These are phyloP conservation scores for Strigops habroptila DNA, from an alignment of 2,113 vertebrate species.

Conservation along the genomic window DNA sequence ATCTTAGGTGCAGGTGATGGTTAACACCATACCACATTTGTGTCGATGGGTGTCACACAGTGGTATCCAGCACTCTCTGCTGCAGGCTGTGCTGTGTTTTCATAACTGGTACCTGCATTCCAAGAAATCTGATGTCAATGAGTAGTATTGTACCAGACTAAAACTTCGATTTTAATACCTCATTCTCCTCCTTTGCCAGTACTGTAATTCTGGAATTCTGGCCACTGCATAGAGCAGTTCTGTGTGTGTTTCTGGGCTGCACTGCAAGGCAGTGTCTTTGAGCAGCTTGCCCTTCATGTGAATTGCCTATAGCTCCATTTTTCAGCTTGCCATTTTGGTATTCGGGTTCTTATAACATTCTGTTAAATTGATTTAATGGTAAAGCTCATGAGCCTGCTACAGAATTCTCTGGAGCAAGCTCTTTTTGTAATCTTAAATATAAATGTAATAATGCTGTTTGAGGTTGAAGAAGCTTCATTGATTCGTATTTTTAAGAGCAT, in stretches of 20 bases:
- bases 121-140: neutral
- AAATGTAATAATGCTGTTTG: constrained; percentile 1
- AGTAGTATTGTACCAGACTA: neutral
- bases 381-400: neutral
- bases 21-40: accelerated
- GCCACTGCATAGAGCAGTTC: neutral
- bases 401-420: neutral
- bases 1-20: neutral
- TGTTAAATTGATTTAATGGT: neutral
- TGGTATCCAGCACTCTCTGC: accelerated
- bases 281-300: neutral
- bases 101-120: neutral
- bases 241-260: neutral
- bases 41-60: accelerated
- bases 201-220: neutral
- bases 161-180: neutral
- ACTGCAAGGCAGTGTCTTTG: neutral
- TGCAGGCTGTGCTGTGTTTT: neutral
- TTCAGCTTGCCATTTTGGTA: neutral
- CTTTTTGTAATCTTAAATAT: neutral
- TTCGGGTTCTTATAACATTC: neutral
- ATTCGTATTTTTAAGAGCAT: neutral
- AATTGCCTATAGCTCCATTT: neutral
- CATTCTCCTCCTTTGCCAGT: neutral
- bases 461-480: neutral